These are phyloP conservation scores for Arothron firmamentum DNA, from an alignment of 2,113 vertebrate genomes.

Conservation along the genomic window DNA sequence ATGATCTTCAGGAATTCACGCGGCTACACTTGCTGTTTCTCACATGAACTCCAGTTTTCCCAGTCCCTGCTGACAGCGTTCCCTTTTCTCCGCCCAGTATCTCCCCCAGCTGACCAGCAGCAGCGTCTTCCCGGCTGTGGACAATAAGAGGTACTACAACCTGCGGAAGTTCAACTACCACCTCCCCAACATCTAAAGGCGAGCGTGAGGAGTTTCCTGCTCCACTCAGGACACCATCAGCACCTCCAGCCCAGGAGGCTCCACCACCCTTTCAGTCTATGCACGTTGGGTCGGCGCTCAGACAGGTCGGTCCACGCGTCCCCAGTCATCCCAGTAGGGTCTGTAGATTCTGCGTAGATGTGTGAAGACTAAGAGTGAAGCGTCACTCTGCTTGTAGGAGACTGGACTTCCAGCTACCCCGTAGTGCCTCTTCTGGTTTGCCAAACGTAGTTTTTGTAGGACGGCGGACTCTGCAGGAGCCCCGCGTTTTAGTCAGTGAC, in stretches of 20 bases:
- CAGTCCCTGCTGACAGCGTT: not conserved
- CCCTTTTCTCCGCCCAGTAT: conserved; percentile 66
- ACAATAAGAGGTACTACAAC: conserved; percentile 83
- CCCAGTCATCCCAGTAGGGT: conserved; percentile 16
- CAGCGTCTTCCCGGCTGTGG: conserved; percentile 82
- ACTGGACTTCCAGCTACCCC: conserved; percentile 35
- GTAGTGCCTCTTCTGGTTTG: conserved; percentile 66
- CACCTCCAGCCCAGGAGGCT: no score
- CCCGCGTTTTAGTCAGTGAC: conserved; percentile 22
- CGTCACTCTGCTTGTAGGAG: conserved; percentile 54
- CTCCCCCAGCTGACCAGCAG: conserved; percentile 87
- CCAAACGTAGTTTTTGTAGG: conserved; percentile 67
- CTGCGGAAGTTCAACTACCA: conserved; percentile 83
- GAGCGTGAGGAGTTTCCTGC: no score
- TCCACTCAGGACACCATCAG: no score
- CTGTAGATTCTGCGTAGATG: not conserved
- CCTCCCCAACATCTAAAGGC: conserved; percentile 87
- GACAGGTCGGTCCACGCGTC: conserved; percentile 25
- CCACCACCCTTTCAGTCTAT: conserved; percentile 36
- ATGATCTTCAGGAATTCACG: no score
- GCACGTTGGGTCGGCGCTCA: conserved; percentile 38
- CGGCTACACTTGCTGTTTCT: no score
- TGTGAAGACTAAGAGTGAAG: conserved; percentile 54
- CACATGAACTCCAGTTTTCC: not conserved
- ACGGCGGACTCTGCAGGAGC: conserved; percentile 28